Evolutionary conservation across 2,797 vertebrate genomes (phyloP).

Genomic region (Sebastes steindachneri): DNA sequence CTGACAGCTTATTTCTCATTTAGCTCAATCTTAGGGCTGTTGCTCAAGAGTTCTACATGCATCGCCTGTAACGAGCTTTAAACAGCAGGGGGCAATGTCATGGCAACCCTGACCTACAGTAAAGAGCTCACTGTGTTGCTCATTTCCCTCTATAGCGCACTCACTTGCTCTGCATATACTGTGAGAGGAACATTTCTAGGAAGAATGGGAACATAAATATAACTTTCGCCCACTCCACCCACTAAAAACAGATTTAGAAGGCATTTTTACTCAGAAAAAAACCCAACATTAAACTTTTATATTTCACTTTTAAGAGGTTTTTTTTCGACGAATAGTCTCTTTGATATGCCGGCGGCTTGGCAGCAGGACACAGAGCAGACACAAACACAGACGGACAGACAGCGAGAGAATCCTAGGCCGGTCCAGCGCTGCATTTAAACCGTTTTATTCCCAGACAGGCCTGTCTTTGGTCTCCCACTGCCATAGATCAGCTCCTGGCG

Average conservation of each 20-base stretch:
- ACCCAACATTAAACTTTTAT: constrained; percentile 43
- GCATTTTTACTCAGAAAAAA: constrained; percentile 33
- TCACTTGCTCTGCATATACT: background rate
- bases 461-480: constrained; percentile 30
- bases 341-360: constrained; percentile 61
- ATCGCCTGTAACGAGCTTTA: constrained; percentile 13
- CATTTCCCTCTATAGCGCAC: background rate
- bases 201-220: constrained; percentile 44
- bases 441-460: constrained; percentile 37
- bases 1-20: background rate
- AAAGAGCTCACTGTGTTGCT: background rate
- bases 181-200: constrained; percentile 21
- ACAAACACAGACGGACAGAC: constrained; percentile 22
- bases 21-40: background rate
- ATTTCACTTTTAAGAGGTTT: constrained; percentile 37
- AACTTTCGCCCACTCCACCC: constrained; percentile 21
- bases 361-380: constrained; percentile 49
- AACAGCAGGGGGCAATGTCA: constrained; percentile 75
- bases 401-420: constrained; percentile 1
- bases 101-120: background rate
- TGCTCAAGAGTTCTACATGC: background rate
- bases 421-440: constrained; percentile 25
- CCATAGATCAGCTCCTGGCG: constrained; percentile 36
- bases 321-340: constrained; percentile 17
- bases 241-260: constrained; percentile 21